Percentiles rank a stretch among this genome's conserved stretches.
phyloP scores from a whole-genome alignment of 2,113 vertebrate genomes.

The Lipotes vexillifer region DNA sequence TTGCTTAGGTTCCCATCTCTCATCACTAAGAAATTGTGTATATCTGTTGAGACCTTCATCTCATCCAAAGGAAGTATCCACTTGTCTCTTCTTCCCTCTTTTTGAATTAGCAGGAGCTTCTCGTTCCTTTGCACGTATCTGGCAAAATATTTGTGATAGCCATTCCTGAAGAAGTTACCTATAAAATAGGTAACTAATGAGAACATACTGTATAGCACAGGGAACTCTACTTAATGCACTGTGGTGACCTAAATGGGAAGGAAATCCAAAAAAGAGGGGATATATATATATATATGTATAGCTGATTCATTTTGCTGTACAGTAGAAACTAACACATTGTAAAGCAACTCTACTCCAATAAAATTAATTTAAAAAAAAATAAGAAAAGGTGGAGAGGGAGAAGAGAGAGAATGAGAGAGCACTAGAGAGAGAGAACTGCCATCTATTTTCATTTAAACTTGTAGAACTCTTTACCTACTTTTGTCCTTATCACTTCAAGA shows the following conservation, averaged over 20 bases:
- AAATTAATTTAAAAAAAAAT: not conserved
- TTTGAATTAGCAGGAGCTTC: not conserved
- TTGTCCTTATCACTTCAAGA: not conserved
- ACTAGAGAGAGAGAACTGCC: not conserved
- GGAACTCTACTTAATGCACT: too few species aligned
- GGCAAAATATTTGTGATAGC: rapidly evolving
- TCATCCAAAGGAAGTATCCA: not conserved
- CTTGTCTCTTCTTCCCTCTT: too few species aligned
- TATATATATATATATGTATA: too few species aligned
- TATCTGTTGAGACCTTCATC: not conserved
- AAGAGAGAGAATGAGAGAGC: not conserved
- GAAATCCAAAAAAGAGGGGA: too few species aligned
- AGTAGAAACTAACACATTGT: too few species aligned
- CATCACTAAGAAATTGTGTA: too few species aligned
- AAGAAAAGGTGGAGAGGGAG: not conserved
- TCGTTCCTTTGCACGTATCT: rapidly evolving
- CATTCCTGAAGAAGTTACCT: not conserved
- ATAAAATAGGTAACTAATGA: too few species aligned
- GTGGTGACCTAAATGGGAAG: too few species aligned
- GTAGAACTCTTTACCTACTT: not conserved
- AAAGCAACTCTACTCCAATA: too few species aligned
- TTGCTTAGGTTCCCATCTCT: not conserved
- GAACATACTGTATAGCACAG: too few species aligned
- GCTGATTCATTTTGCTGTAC: too few species aligned
- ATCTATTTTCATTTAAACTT: not conserved